Conservation (phyloP, 1,140 invertebrate species). For the Atta cephalotes region DNA sequence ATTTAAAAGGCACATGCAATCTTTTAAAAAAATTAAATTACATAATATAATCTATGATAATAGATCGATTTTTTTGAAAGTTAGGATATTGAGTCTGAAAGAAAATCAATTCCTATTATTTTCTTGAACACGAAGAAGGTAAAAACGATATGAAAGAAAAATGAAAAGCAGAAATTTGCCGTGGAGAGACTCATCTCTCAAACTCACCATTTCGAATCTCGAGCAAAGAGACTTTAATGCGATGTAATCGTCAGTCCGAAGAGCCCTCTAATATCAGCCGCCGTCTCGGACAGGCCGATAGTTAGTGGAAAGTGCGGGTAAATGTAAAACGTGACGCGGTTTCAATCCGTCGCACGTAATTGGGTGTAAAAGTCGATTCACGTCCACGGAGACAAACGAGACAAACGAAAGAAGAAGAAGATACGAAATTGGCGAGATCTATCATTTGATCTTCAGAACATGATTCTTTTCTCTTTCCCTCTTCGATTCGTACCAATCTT, state of each 20-base stretch:
- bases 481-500: neutral
- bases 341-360: conserved; percentile 74
- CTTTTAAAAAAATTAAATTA: neutral
- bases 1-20: neutral
- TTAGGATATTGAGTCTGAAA: neutral
- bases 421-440: conserved; percentile 25
- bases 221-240: conserved; percentile 54
- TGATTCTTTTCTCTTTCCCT: conserved; percentile 30
- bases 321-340: conserved; percentile 79
- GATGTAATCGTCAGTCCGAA: conserved; percentile 61
- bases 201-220: conserved; percentile 12
- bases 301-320: conserved; percentile 77
- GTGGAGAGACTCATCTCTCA: conserved; percentile 12
- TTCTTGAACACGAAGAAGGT: neutral
- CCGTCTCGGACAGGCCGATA: conserved; percentile 49
- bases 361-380: conserved; percentile 65
- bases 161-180: conserved; percentile 30
- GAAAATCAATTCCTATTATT: neutral
- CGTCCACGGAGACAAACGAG: conserved; percentile 58
- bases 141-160: conserved; percentile 23
- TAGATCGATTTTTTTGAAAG: neutral
- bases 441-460: conserved; percentile 42
- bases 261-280: conserved; percentile 54
- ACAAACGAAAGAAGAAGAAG: conserved; percentile 32
- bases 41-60: neutral